phyloP scores from a whole-genome alignment of 1,140 invertebrate genomes.

The Drosophila ficusphila region DNA sequence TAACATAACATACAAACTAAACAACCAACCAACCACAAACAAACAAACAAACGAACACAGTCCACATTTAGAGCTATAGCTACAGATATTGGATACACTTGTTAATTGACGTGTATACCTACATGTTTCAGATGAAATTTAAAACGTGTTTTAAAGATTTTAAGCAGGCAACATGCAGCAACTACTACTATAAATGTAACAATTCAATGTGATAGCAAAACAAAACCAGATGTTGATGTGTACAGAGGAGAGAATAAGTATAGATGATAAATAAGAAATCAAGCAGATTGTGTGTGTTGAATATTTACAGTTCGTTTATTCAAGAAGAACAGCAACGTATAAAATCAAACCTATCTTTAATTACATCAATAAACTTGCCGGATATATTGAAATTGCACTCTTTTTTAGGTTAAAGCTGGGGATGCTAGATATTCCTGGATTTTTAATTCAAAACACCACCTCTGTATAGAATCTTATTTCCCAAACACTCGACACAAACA shows the following conservation, averaged over 20 bases:
- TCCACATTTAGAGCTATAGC: conserved; percentile 15
- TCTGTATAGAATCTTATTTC: not conserved
- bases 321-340: conserved; percentile 56
- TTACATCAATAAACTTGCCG: conserved; percentile 79
- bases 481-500: not conserved
- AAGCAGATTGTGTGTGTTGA: conserved; percentile 71
- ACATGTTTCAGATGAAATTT: conserved; percentile 79
- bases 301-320: conserved; percentile 81
- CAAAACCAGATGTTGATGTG: conserved; percentile 82
- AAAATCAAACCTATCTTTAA: conserved; percentile 80
- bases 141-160: conserved; percentile 79
- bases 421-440: not conserved
- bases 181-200: conserved; percentile 84
- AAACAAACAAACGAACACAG: conserved; percentile 5
- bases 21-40: conserved; percentile 13
- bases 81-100: conserved; percentile 41
- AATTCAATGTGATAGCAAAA: conserved; percentile 84
- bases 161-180: conserved; percentile 75
- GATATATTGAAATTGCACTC: conserved; percentile 41
- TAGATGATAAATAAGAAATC: conserved; percentile 62
- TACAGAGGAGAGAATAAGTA: conserved; percentile 73
- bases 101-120: conserved; percentile 57
- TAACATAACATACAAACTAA: no score
- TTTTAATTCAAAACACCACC: not conserved
- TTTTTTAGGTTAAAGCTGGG: not conserved